Conservation (phyloP, 2,113 vertebrate species). For the Corynorhinus townsendii region DNA sequence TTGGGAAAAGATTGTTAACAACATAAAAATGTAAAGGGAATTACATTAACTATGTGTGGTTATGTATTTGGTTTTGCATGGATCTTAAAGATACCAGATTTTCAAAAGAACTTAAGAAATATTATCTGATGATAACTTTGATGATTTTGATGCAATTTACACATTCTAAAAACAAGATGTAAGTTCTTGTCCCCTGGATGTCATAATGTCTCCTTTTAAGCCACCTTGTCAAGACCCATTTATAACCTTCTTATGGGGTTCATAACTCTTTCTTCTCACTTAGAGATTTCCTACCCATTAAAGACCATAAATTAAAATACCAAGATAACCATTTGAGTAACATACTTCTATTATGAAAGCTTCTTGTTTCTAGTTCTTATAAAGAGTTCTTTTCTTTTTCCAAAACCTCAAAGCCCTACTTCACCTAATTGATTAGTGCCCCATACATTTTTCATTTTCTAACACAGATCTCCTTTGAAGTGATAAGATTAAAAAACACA, state of each 20-base stretch:
- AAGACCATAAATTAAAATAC: conserved; percentile 56
- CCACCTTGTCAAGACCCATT: conserved; percentile 70
- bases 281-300: conserved; percentile 64
- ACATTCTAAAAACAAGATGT: conserved; percentile 52
- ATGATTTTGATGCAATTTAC: conserved; percentile 64
- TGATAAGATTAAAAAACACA: conserved; percentile 35
- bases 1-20: neutral
- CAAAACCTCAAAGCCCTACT: conserved; percentile 49
- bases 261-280: conserved; percentile 71
- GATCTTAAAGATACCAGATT: conserved; percentile 35
- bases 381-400: conserved; percentile 53
- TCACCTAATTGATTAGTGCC: conserved; percentile 43
- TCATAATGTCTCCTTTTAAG: conserved; percentile 73
- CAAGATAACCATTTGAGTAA: conserved; percentile 52
- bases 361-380: conserved; percentile 61
- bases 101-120: conserved; percentile 52
- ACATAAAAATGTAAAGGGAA: neutral
- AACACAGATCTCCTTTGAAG: conserved; percentile 57
- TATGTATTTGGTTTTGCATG: conserved; percentile 41
- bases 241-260: conserved; percentile 62
- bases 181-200: conserved; percentile 70
- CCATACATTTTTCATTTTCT: conserved; percentile 55
- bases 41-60: conserved; percentile 40
- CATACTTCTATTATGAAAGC: conserved; percentile 43
- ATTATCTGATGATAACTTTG: conserved; percentile 49